These are phyloP conservation scores for Epinotia nisella DNA, from an alignment of 2,888 invertebrate species.

Conservation along the genomic window DNA sequence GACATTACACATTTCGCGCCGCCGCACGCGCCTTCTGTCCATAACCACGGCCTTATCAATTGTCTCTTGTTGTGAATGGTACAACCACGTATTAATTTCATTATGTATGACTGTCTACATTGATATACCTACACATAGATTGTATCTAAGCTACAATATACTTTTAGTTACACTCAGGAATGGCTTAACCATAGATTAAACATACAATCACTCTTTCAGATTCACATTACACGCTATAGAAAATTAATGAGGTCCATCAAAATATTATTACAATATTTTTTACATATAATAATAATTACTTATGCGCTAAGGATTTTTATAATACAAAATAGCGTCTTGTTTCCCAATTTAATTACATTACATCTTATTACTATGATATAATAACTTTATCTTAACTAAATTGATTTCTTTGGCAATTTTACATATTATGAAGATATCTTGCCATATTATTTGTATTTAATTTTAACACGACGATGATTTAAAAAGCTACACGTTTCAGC, in stretches of 20 bases:
- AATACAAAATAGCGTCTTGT: slow-evolving; percentile 81
- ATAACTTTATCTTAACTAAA: slow-evolving; percentile 47
- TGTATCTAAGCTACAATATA: not conserved
- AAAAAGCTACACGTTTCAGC: not conserved
- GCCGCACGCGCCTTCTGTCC: too few species aligned
- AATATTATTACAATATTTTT: slow-evolving; percentile 22
- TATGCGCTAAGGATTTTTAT: slow-evolving; percentile 72
- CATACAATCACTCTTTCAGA: slow-evolving; percentile 26
- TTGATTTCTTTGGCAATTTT: slow-evolving; percentile 37
- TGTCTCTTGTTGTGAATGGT: too few species aligned
- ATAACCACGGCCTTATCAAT: too few species aligned
- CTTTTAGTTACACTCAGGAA: not conserved
- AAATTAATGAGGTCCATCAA: slow-evolving; percentile 33
- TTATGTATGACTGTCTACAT: too few species aligned
- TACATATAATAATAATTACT: slow-evolving; percentile 51
- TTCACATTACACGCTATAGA: slow-evolving; percentile 18
- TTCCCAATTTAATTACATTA: slow-evolving; percentile 69
- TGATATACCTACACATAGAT: too few species aligned
- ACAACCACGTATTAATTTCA: too few species aligned
- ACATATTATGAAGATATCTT: slow-evolving; percentile 10
- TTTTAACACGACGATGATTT: not conserved
- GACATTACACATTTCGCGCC: too few species aligned
- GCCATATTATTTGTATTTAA: slow-evolving; percentile 4
- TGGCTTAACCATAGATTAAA: slow-evolving; percentile 22
- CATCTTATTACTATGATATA: slow-evolving; percentile 35